These are phyloP conservation scores for Dynastes maya DNA, from an alignment of 2,888 invertebrate species.

Conservation along the genomic window DNA sequence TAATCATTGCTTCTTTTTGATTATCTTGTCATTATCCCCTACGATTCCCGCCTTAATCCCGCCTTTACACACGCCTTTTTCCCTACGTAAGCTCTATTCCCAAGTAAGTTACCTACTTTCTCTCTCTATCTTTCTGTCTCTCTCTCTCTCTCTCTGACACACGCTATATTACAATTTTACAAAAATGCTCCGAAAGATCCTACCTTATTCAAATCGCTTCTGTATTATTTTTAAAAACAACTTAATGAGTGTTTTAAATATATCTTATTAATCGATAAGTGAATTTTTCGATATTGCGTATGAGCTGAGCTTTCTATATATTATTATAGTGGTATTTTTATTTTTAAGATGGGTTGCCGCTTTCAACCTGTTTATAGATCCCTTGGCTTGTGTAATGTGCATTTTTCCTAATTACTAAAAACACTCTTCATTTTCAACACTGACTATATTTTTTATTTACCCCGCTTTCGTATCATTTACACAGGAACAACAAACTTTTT, in stretches of 20 bases:
- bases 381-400: slow-evolving; percentile 67
- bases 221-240: slow-evolving; percentile 53
- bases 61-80: neutral
- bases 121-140: slow-evolving; percentile 9
- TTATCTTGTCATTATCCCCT: slow-evolving; percentile 60
- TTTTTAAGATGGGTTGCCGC: slow-evolving; percentile 60
- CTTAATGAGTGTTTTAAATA: slow-evolving; percentile 51
- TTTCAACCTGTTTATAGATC: slow-evolving; percentile 55
- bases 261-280: slow-evolving; percentile 49
- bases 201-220: slow-evolving; percentile 54
- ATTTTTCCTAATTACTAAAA: slow-evolving; percentile 54
- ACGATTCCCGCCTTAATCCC: slow-evolving; percentile 58
- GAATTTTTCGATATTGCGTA: slow-evolving; percentile 48
- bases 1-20: slow-evolving; percentile 72
- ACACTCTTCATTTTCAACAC: slow-evolving; percentile 50
- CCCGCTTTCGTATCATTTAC: slow-evolving; percentile 36
- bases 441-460: slow-evolving; percentile 48
- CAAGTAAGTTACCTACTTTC: neutral
- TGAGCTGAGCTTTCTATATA: slow-evolving; percentile 53
- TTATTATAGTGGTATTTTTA: slow-evolving; percentile 55
- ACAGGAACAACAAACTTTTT: slow-evolving; percentile 22
- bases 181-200: slow-evolving; percentile 53
- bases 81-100: neutral
- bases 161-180: slow-evolving; percentile 53
- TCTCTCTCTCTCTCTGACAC: slow-evolving; percentile 52